Percentiles rank a stretch among this genome's conserved stretches.
These are phyloP conservation scores for Drosophila triauraria DNA, from an alignment of 1,140 invertebrate genomes.

Conservation along the genomic window DNA sequence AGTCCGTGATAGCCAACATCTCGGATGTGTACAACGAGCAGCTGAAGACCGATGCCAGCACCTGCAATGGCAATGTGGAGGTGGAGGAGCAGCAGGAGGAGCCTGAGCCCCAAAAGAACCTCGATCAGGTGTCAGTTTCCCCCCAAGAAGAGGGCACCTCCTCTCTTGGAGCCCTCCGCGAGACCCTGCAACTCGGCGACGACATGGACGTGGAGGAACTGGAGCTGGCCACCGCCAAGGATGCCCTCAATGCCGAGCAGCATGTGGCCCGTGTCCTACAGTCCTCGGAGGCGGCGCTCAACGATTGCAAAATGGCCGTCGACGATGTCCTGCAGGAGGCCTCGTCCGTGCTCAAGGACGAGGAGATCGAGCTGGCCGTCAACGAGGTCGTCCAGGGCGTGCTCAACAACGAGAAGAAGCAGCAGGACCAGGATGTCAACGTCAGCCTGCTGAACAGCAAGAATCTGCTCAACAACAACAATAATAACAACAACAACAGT, in stretches of 20 bases:
- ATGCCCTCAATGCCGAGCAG: constrained; percentile 85
- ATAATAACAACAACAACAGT: constrained; percentile 57
- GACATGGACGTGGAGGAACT: constrained; percentile 85
- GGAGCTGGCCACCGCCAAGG: constrained; percentile 75
- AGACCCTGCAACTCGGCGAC: constrained; percentile 70
- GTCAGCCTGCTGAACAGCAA: constrained; percentile 78
- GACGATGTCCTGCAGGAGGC: constrained; percentile 83
- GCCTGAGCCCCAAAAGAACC: neutral
- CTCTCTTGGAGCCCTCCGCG: constrained; percentile 52
- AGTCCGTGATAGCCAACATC: constrained; percentile 80
- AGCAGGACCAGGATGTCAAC: constrained; percentile 49
- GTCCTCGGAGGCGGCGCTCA: constrained; percentile 87
- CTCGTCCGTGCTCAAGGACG: constrained; percentile 86
- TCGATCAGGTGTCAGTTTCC: neutral
- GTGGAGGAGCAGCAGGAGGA: neutral
- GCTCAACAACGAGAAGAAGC: constrained; percentile 80
- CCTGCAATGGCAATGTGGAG: constrained; percentile 82
- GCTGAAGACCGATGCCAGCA: constrained; percentile 73
- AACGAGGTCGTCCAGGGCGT: constrained; percentile 86
- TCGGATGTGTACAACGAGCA: constrained; percentile 85
- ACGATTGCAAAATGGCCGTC: constrained; percentile 82
- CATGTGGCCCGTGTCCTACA: constrained; percentile 87
- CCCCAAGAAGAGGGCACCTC: constrained; percentile 41
- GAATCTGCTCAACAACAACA: constrained; percentile 77
- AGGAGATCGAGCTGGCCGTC: constrained; percentile 86